These are phyloP conservation scores for Delichon dasypus DNA, from an alignment of 2,797 vertebrate genomes.

Conservation along the genomic window DNA sequence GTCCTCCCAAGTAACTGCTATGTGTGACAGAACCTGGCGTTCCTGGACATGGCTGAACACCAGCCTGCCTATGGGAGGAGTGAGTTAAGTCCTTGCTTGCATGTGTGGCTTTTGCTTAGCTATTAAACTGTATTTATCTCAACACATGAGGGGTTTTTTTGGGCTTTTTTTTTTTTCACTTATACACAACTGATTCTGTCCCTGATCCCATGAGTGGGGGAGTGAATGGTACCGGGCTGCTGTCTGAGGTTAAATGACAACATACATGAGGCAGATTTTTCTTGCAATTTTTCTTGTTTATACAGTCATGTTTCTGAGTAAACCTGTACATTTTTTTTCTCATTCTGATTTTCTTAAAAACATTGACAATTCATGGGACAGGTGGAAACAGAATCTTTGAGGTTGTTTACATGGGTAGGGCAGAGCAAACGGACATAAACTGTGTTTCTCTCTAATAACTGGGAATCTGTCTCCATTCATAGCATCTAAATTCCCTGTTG, in stretches of 20 bases:
- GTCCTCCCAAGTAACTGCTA: neutral
- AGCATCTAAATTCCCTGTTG: neutral
- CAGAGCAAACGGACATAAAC: neutral
- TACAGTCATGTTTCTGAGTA: neutral
- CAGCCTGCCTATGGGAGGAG: neutral
- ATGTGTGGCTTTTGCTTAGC: neutral
- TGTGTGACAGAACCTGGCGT: neutral
- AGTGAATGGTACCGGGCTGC: neutral
- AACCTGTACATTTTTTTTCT: neutral
- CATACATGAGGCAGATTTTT: neutral
- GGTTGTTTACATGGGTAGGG: neutral
- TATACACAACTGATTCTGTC: neutral
- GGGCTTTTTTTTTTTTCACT: no score
- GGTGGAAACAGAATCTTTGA: neutral
- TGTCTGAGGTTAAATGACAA: neutral
- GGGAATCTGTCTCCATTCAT: neutral
- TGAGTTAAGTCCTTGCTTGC: neutral
- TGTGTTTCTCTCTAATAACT: neutral
- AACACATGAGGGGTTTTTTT: no score
- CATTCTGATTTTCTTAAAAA: neutral
- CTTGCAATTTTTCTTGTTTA: neutral
- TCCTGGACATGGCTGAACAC: neutral
- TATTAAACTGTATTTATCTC: neutral
- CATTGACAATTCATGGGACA: neutral
- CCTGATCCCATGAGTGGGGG: neutral